Evolutionary conservation across 2,797 vertebrate genomes (phyloP), one percentile per base, ranked within the genome.

Genomic region (Cygnus olor): DNA sequence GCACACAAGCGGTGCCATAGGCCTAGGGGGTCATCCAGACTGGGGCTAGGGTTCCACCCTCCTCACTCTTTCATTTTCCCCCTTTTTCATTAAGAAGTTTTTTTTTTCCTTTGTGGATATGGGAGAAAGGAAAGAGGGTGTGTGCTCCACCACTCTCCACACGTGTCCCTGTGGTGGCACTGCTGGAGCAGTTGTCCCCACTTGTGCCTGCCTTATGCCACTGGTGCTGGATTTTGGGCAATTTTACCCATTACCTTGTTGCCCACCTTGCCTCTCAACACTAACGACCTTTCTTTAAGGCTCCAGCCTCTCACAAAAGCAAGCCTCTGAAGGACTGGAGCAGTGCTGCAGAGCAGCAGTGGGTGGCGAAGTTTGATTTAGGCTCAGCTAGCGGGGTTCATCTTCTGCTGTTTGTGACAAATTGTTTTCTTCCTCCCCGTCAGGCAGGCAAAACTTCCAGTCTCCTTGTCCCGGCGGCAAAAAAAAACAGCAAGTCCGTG

Each of bases 351-450:
- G 87, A 86, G 61, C 80, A 71, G 73, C 4, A 2, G 78, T 96
- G 93, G 90, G 96, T 95, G 90, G 94, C 65, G 91, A 30, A 45
- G 32, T 8, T 47, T 96, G 97, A 97, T 97, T 96, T 96, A 96
- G 94, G 68, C 69, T 49, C 36, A 54, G 61, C 76, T 30, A 11
- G 40, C 11, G 7, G 73, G 73, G 73, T 93, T 94, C 94, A 80
- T 95, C 94, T 81, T 82, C 54, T 91, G 32, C 57, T 80, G 74
- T 68, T 61, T 10, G 30, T 94, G 93, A 96, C 93, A 97, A 63
- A 95, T 96, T 14, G 64, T 32, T 91, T 85, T 84, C 68, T 49
- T 65, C 63, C 61, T 95, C 27, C 30, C 38, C 14, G 30, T 89
- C 83, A 89, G 85, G 76, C 87, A 80, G 89, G 73, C 80, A 74